Conservation (phyloP, 2,888 invertebrate species). For the Tholera decimalis region DNA sequence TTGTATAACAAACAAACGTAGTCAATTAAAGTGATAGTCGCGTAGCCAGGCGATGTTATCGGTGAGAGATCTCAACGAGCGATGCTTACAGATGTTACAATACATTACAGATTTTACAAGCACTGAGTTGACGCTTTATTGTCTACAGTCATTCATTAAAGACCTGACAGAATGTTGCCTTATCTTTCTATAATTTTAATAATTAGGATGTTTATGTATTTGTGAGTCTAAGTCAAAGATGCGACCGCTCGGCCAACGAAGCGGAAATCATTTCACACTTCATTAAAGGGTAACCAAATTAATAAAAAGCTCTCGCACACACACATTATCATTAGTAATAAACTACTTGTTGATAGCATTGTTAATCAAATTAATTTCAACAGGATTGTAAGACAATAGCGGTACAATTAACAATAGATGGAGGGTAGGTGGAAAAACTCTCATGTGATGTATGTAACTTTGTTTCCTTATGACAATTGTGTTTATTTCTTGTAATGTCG, state of each 20-base stretch:
- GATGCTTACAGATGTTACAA: constrained; percentile 35
- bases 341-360: constrained; percentile 35
- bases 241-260: too few relatives aligned
- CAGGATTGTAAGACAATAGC: constrained; percentile 39
- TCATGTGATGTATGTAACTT: not conserved
- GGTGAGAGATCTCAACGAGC: constrained; percentile 30
- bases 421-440: constrained; percentile 41
- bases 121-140: constrained; percentile 14
- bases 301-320: constrained; percentile 29
- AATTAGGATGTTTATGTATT: not conserved
- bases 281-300: not conserved
- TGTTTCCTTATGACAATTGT: constrained; percentile 29
- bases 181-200: not conserved
- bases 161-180: not conserved
- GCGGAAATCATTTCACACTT: not conserved
- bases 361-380: constrained; percentile 38
- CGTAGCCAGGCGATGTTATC: constrained; percentile 32
- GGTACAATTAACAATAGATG: constrained; percentile 41
- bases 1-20: constrained; percentile 47
- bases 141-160: not conserved
- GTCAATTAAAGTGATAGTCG: constrained; percentile 41
- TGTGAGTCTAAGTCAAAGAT: too few relatives aligned
- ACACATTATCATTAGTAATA: constrained; percentile 16
- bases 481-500: not conserved
- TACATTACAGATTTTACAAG: constrained; percentile 7